phyloP scores from a whole-genome alignment of 2,888 invertebrate genomes.

The Dendrolimus houi region DNA sequence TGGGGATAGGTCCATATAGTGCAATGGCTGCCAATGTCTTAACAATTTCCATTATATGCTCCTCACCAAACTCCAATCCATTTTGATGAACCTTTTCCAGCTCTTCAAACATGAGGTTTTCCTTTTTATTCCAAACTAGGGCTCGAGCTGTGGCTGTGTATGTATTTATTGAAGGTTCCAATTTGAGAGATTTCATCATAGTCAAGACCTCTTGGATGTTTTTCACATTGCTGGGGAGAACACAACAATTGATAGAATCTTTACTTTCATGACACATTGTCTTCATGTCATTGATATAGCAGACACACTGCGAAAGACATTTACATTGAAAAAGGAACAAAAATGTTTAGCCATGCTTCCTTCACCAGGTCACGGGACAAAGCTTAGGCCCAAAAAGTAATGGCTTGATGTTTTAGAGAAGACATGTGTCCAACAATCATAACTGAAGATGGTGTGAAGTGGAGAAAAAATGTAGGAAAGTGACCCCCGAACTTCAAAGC shows the following conservation, averaged over 20 bases:
- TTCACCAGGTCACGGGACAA: too few relatives aligned
- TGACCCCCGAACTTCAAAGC: too few relatives aligned
- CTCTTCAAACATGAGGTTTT: constrained; percentile 38
- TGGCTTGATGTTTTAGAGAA: too few relatives aligned
- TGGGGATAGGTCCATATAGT: constrained; percentile 35
- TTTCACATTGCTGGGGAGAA: constrained; percentile 35
- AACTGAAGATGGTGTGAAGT: too few relatives aligned
- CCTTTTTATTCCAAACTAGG: constrained; percentile 61
- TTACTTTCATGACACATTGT: too few relatives aligned
- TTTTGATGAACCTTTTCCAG: constrained; percentile 35
- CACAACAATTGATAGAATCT: neutral
- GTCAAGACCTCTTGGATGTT: constrained; percentile 67
- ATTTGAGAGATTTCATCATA: constrained; percentile 76
- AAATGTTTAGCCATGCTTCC: too few relatives aligned
- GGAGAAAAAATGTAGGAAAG: too few relatives aligned
- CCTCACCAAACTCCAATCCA: constrained; percentile 46
- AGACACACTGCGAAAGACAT: too few relatives aligned
- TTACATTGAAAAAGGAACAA: too few relatives aligned
- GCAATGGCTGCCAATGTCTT: constrained; percentile 45
- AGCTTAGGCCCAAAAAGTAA: too few relatives aligned
- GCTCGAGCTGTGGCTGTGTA: constrained; percentile 67
- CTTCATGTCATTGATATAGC: too few relatives aligned
- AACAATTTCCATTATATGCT: constrained; percentile 66
- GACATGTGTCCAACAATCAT: too few relatives aligned
- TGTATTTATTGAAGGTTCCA: constrained; percentile 63